phyloP scores from a whole-genome alignment of 2,797 vertebrate genomes.

The Pygocentrus nattereri region DNA sequence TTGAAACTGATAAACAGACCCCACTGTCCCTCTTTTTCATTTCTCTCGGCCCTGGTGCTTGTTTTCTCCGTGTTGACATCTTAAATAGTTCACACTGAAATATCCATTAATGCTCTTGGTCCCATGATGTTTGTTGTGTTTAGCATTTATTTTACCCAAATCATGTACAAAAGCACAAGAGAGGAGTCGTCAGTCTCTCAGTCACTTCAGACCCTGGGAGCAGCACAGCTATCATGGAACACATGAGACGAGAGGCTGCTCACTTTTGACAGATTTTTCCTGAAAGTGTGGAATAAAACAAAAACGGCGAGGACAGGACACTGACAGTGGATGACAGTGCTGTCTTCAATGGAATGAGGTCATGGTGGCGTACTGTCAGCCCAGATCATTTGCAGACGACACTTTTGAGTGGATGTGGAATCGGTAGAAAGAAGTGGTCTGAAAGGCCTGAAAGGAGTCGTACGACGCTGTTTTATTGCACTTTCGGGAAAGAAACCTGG shows the following conservation, averaged over 20 bases:
- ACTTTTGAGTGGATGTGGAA: background rate
- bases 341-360: background rate
- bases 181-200: conserved; percentile 33
- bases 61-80: conserved; percentile 69
- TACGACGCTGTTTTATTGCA: background rate
- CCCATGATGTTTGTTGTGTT: conserved; percentile 68
- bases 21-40: conserved; percentile 20
- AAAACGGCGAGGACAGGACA: background rate
- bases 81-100: conserved; percentile 69
- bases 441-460: background rate
- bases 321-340: background rate
- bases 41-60: conserved; percentile 41
- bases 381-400: background rate
- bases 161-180: conserved; percentile 68
- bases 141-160: conserved; percentile 67
- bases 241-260: background rate
- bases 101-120: conserved; percentile 55
- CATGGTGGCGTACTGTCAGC: too few species aligned
- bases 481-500: background rate
- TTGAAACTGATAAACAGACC: conserved; percentile 67
- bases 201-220: conserved; percentile 19
- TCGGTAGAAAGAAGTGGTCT: background rate
- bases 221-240: background rate
- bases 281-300: background rate
- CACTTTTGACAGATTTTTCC: too few species aligned